Conservation (phyloP, 1,140 invertebrate genomes). For the Acromyrmex echinatior region DNA sequence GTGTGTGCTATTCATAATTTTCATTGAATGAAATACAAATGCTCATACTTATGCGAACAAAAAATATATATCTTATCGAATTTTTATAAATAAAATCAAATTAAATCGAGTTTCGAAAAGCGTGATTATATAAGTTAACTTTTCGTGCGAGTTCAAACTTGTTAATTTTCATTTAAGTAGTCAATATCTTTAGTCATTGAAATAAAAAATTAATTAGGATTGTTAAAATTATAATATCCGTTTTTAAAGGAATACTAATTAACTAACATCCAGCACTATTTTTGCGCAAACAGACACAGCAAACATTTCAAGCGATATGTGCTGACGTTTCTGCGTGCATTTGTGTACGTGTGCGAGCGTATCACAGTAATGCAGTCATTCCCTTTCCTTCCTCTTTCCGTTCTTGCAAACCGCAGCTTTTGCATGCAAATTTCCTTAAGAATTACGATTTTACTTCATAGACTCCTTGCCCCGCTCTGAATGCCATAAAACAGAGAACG, state of each 20-base stretch:
- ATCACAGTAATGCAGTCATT: constrained; percentile 56
- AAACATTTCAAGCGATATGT: constrained; percentile 18
- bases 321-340: constrained; percentile 7
- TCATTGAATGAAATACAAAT: too few species aligned
- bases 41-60: too few species aligned
- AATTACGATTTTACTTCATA: constrained; percentile 65
- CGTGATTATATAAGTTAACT: neutral
- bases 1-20: too few species aligned
- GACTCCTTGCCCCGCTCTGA: constrained; percentile 42
- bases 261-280: constrained; percentile 12
- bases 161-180: neutral
- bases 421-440: constrained; percentile 64
- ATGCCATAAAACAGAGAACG: constrained; percentile 51
- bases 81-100: constrained; percentile 1
- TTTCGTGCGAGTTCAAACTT: neutral
- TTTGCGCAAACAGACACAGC: constrained; percentile 1
- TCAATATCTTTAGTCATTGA: neutral
- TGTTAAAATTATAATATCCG: constrained; percentile 14
- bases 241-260: constrained; percentile 14
- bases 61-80: neutral
- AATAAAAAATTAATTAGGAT: constrained; percentile 6
- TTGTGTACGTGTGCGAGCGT: constrained; percentile 42
- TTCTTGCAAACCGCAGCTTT: constrained; percentile 54
- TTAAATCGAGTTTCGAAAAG: neutral
- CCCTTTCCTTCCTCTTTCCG: constrained; percentile 47